Evolutionary conservation across 2,113 vertebrate species (phyloP).

Genomic region (Microcebus murinus): DNA sequence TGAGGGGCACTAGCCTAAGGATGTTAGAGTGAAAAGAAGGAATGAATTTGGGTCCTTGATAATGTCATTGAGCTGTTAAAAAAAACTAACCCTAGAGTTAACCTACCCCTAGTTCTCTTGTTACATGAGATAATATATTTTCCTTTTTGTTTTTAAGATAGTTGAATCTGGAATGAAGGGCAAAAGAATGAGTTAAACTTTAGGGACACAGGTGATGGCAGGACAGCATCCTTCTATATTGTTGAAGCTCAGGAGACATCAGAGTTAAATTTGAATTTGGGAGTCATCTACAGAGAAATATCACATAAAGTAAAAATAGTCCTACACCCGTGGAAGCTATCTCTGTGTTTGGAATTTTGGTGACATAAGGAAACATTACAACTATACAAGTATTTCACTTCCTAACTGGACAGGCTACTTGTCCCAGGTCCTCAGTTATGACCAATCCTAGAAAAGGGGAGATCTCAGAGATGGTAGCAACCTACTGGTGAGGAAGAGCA

Average conservation of each 20-base stretch:
- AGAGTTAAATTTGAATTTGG: neutral
- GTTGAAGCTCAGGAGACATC: neutral
- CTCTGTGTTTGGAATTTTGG: neutral
- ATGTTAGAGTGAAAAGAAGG: neutral
- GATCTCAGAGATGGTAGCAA: neutral
- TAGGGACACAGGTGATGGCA: neutral
- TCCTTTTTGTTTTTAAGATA: neutral
- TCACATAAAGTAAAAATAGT: slow-evolving; percentile 17
- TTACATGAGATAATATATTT: slow-evolving; percentile 9
- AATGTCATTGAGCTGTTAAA: neutral
- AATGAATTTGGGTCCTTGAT: neutral
- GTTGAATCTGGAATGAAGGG: neutral
- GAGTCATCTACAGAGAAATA: neutral
- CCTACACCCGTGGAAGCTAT: neutral
- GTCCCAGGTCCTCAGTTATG: neutral
- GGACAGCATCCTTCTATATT: neutral
- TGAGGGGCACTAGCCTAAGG: neutral
- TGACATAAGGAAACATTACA: neutral
- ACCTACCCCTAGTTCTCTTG: neutral
- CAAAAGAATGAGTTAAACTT: neutral
- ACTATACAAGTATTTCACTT: neutral
- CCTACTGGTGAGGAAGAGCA: neutral
- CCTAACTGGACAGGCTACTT: neutral
- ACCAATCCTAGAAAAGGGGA: neutral
- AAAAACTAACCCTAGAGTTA: neutral